phyloP scores from a whole-genome alignment of 92 coral and sea anemone species.

The Siderastrea radians region DNA sequence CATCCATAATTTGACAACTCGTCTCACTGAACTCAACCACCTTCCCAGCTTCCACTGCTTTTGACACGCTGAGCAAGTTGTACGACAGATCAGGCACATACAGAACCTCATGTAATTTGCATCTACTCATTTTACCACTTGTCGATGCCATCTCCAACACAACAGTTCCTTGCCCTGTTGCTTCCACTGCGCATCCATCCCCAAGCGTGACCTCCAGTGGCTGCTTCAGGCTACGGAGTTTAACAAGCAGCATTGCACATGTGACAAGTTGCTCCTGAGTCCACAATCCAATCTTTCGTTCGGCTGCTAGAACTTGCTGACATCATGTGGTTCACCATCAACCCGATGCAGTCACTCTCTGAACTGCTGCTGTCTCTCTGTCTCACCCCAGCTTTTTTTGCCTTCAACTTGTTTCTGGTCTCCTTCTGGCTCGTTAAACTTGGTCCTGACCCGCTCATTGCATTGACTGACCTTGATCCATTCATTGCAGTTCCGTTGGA shows the following conservation, averaged over 20 bases:
- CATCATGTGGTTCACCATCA: constrained; percentile 52
- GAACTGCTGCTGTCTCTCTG: constrained; percentile 62
- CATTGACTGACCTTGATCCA: not conserved
- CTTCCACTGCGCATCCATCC: constrained; percentile 42
- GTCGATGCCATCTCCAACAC: too few relatives aligned
- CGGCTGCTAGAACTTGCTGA: constrained; percentile 10
- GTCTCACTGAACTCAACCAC: constrained; percentile 59
- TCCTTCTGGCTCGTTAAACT: constrained; percentile 20
- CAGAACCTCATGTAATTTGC: constrained; percentile 65
- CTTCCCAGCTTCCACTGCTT: constrained; percentile 62
- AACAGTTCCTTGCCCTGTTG: too few relatives aligned
- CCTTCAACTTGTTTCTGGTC: constrained; percentile 41
- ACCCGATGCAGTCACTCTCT: constrained; percentile 53
- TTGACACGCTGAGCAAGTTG: constrained; percentile 71
- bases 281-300: constrained; percentile 57
- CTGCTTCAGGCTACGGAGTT: constrained; percentile 44
- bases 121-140: too few relatives aligned
- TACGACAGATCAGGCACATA: constrained; percentile 66
- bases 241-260: constrained; percentile 62
- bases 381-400: constrained; percentile 26
- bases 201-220: constrained; percentile 72
- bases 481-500: constrained; percentile 39
- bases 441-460: too few relatives aligned
- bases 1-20: constrained; percentile 64
- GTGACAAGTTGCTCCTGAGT: constrained; percentile 77